A percentile compares a stretch with the other conserved stretches of the same genome.
Conservation (phyloP, 2,888 invertebrate genomes). For the Aspidiotus rigidus region DNA sequence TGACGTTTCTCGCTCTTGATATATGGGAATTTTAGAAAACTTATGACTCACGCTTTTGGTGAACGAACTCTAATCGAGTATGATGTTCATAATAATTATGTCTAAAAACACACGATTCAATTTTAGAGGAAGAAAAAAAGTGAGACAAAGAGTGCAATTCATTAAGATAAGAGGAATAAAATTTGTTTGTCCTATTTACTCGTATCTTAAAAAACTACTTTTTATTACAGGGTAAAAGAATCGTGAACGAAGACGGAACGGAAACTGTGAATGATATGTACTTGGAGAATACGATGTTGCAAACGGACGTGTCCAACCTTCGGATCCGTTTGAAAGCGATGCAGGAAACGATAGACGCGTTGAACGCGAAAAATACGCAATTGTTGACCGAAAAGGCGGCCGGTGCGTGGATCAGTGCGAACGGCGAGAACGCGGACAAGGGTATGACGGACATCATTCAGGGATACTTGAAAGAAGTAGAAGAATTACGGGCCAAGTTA, state of each 20-base stretch:
- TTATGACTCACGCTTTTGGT: no score
- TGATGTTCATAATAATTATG: no score
- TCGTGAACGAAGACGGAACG: slow-evolving; percentile 75
- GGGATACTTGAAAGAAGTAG: slow-evolving; percentile 82
- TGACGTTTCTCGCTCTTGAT: no score
- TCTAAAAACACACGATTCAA: no score
- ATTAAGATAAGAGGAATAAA: no score
- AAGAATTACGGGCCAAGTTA: slow-evolving; percentile 76
- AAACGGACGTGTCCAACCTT: slow-evolving; percentile 77
- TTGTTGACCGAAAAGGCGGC: slow-evolving; percentile 66
- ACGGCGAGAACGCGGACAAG: slow-evolving; percentile 41
- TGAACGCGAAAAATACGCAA: slow-evolving; percentile 73
- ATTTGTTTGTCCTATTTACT: no score
- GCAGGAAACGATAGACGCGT: slow-evolving; percentile 82
- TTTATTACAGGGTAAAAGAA: slow-evolving; percentile 65
- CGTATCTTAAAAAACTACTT: slow-evolving; percentile 4
- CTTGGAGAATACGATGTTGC: slow-evolving; percentile 87
- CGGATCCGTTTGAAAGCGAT: slow-evolving; percentile 84
- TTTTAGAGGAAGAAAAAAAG: no score
- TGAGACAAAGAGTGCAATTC: no score
- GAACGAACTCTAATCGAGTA: no score
- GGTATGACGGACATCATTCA: slow-evolving; percentile 62
- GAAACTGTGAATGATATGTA: slow-evolving; percentile 87
- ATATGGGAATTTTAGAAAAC: no score
- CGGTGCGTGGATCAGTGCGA: slow-evolving; percentile 39